Conservation (phyloP, 2,113 vertebrate species). For the Oxyruncus cristatus region DNA sequence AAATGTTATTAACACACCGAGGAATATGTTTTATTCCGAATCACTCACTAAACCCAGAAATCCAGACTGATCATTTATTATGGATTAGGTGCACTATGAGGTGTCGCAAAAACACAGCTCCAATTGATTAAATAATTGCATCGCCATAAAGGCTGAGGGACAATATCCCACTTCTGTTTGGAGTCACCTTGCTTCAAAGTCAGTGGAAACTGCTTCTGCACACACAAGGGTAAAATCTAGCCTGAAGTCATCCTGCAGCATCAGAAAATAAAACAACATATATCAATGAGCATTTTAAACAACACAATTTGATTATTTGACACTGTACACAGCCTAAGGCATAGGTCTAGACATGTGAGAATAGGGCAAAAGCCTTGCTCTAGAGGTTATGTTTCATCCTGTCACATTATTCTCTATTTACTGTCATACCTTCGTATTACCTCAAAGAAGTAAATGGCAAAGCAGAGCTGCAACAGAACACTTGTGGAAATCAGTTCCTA, state of each 20-base stretch:
- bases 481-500: not conserved
- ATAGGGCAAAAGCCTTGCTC: not conserved
- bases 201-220: not conserved
- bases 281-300: conserved; percentile 42
- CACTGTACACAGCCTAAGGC: not conserved
- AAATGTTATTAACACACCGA: not conserved
- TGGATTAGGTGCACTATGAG: not conserved
- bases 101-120: not conserved
- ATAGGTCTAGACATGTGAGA: not conserved
- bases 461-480: not conserved
- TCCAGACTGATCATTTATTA: conserved; percentile 13
- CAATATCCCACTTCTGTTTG: not conserved
- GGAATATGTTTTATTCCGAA: not conserved
- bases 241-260: conserved; percentile 23
- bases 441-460: not conserved
- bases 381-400: not conserved
- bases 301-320: conserved; percentile 17
- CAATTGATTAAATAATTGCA: conserved; percentile 53
- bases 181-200: conserved; percentile 47
- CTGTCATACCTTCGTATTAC: not conserved
- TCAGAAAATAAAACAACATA: conserved; percentile 22
- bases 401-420: not conserved
- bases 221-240: not conserved
- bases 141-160: not conserved
- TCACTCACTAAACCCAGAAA: not conserved